Percentiles rank a stretch among this genome's conserved stretches.
Conservation (phyloP, 1,140 invertebrate species). For the Tetramorium simillimum region DNA sequence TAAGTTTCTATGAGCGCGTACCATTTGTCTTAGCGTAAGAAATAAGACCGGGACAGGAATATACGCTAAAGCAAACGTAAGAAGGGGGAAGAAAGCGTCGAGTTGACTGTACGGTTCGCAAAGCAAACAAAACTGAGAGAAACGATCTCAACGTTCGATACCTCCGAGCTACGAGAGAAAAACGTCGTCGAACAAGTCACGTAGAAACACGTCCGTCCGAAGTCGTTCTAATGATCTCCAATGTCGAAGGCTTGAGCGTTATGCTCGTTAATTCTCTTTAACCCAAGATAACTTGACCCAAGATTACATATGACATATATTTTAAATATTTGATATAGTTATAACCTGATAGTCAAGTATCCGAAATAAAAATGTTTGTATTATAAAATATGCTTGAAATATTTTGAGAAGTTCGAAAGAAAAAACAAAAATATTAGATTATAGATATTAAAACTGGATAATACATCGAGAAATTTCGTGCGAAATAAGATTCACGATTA, state of each 20-base stretch:
- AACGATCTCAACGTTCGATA: conserved; percentile 17
- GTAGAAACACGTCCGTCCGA: conserved; percentile 30
- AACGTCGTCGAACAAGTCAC: conserved; percentile 32
- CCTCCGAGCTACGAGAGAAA: conserved; percentile 13
- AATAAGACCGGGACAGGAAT: conserved; percentile 4
- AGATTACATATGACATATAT: conserved; percentile 4
- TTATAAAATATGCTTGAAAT: neutral
- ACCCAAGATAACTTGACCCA: neutral
- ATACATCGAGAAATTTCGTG: neutral
- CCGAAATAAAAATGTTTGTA: neutral
- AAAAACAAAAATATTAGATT: conserved; percentile 4
- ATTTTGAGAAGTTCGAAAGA: neutral
- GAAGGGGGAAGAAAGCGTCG: conserved; percentile 5
- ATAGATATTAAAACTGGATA: neutral
- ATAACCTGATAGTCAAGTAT: neutral
- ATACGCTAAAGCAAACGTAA: conserved; percentile 26
- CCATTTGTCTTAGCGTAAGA: conserved; percentile 24
- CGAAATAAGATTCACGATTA: neutral
- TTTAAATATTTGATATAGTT: conserved; percentile 1
- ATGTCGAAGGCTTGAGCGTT: conserved; percentile 3
- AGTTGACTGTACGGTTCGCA: conserved; percentile 33
- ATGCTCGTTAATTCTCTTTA: conserved; percentile 13
- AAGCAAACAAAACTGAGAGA: conserved; percentile 39
- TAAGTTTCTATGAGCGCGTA: conserved; percentile 23
- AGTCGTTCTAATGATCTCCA: conserved; percentile 29